Base-by-base conservation (phyloP, 2,797 vertebrate genomes). In the Gobio occitaniae region DNA sequence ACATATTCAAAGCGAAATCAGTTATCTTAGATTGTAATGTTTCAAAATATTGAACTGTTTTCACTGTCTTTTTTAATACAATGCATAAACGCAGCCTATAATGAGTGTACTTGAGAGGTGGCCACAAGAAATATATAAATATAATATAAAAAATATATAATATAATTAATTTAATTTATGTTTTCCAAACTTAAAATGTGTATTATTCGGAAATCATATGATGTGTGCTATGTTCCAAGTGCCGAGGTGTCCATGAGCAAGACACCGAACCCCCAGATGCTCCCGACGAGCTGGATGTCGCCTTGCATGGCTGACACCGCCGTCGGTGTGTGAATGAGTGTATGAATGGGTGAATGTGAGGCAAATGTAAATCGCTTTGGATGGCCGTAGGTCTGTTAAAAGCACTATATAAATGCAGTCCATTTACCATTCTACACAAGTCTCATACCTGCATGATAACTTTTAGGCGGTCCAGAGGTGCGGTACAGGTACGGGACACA, bases 381-480 rank as follows among this genome's bases (percentile, higher is more conserved):
- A 25, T 25, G 25, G 25, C 25, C 25, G 25, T 25, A 25, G 25
- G 25, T 25, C 25, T 25, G 25, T 25, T 25, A 25, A 25, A 25
- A 25, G 25, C 25, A 25, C 25, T 25, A 25, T 25, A 25, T 25
- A 25, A 25, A 25, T 25, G 25, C 25, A 25, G 25, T 25, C 25
- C 25, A 25, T 25, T 25, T 25, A 25, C 25, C 25, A 25, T 25
- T 25, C 11, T 41, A 10, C 32, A 16, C 3, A 47, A 29, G 71
- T 61, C 48, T 65, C 77, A 69, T 92, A 98, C 98, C 97, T 99
- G 98, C 98, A 99, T 99, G 78, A 99, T 94, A 48, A 99, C 98
- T 94, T 99, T 99, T 44, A 99, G 94, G 36, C 97, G 93, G 92
- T 99, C 98, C 90, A 99, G 93, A 0, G 98, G 98, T 0, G 98